These are phyloP conservation scores for Istiophorus platypterus DNA, from an alignment of 2,113 vertebrate species.

Conservation along the genomic window DNA sequence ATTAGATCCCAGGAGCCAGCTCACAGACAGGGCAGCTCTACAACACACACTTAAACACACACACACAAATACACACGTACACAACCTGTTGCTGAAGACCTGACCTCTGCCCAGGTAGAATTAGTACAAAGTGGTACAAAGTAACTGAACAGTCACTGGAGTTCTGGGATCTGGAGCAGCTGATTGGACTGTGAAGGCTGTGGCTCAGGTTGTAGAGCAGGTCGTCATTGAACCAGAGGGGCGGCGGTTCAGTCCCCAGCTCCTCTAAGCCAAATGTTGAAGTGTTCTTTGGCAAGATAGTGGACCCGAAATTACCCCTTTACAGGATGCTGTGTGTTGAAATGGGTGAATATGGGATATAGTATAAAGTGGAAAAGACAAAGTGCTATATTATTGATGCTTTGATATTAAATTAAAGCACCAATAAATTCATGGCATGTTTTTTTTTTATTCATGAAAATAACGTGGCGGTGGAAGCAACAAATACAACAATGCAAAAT, in stretches of 20 bases:
- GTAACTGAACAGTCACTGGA: constrained; percentile 54
- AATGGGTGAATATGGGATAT: no score
- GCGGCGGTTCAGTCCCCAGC: no score
- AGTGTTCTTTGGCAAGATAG: no score
- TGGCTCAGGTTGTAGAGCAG: no score
- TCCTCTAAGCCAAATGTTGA: no score
- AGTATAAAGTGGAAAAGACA: no score
- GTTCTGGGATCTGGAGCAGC: constrained; percentile 36
- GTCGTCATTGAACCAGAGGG: no score
- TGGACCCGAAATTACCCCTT: no score
- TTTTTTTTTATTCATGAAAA: not conserved
- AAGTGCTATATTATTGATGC: no score
- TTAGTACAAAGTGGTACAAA: constrained; percentile 54
- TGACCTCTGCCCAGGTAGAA: constrained; percentile 29
- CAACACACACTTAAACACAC: constrained; percentile 56
- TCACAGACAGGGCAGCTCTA: constrained; percentile 73
- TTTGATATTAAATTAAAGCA: no score
- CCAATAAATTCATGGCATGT: not conserved
- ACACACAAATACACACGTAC: constrained; percentile 32
- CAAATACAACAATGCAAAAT: not conserved
- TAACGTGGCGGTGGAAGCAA: not conserved
- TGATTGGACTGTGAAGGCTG: not conserved
- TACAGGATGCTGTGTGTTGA: no score
- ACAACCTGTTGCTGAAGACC: constrained; percentile 36
- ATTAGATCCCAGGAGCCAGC: constrained; percentile 68